phyloP scores from a whole-genome alignment of 2,113 vertebrate species.

The Tylochromis polylepis region DNA sequence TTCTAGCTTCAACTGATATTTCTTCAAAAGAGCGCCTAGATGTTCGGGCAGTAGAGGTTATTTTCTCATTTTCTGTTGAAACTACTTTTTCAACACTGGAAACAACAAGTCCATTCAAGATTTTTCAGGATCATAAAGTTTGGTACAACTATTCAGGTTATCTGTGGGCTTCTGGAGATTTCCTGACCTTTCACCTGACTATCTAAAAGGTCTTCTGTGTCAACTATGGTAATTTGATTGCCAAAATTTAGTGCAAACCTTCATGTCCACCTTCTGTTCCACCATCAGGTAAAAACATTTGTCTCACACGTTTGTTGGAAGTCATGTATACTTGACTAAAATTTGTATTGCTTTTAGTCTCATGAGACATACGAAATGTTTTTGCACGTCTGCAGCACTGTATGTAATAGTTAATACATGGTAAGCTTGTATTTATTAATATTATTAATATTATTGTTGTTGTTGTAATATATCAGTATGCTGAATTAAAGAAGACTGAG shows the following conservation, averaged over 20 bases:
- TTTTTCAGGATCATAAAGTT: background rate
- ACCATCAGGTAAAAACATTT: background rate
- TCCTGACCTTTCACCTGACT: too few relatives aligned
- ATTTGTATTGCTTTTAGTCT: background rate
- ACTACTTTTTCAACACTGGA: background rate
- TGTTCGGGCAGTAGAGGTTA: background rate
- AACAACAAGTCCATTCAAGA: background rate
- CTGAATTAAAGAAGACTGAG: fast-evolving
- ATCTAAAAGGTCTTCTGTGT: background rate
- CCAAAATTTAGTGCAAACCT: background rate
- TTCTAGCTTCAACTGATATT: background rate
- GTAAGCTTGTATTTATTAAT: background rate
- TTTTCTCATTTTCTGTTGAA: background rate
- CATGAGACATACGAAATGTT: background rate
- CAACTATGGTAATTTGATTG: background rate
- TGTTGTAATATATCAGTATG: background rate
- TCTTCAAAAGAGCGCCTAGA: background rate
- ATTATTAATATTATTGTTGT: background rate
- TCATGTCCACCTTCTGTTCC: fast-evolving
- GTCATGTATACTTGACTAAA: background rate
- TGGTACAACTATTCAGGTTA: background rate
- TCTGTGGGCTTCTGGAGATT: background rate
- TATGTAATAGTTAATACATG: background rate
- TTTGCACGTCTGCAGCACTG: background rate
- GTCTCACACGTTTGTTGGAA: background rate